A percentile compares a stretch with the other conserved stretches of the same genome.
phyloP scores from a whole-genome alignment of 2,888 invertebrate genomes.

The Automeris io region DNA sequence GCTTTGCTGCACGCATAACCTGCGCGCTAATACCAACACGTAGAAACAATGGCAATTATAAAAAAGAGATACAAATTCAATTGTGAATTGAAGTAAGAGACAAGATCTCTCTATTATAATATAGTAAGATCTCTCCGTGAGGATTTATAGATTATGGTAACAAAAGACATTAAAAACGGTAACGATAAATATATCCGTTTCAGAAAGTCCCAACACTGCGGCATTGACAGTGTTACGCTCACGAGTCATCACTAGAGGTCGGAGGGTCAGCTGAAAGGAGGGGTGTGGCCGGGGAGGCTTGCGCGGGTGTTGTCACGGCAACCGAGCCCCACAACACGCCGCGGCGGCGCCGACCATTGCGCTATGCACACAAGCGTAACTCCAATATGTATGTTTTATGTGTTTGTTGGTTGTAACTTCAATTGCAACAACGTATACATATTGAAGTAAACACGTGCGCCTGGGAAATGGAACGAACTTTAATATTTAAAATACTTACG shows the following conservation, averaged over 20 bases:
- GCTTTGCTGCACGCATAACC: no score
- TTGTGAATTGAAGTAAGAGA: no score
- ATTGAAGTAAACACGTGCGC: slow-evolving; percentile 32
- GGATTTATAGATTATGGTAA: no score
- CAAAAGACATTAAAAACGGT: slow-evolving; percentile 1
- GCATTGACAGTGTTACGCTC: slow-evolving; percentile 58
- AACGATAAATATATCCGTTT: slow-evolving; percentile 11
- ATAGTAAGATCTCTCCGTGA: no score
- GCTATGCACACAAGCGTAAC: slow-evolving; percentile 40
- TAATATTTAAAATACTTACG: slow-evolving; percentile 56
- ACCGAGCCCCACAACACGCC: slow-evolving; percentile 73
- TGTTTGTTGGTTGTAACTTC: slow-evolving; percentile 52
- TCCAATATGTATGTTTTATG: slow-evolving; percentile 55
- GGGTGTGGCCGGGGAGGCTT: slow-evolving; percentile 16
- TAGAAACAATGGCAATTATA: no score
- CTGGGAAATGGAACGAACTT: slow-evolving; percentile 48
- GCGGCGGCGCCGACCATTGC: slow-evolving; percentile 56
- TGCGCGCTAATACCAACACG: no score
- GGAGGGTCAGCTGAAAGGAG: slow-evolving; percentile 63
- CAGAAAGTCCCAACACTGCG: slow-evolving; percentile 30
- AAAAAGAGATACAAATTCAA: no score
- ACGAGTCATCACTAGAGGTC: slow-evolving; percentile 65
- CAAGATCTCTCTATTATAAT: no score
- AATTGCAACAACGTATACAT: slow-evolving; percentile 36
- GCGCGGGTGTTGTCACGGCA: slow-evolving; percentile 48